phyloP scores from a whole-genome alignment of 1,140 invertebrate genomes.

The Agraylea sexmaculata region DNA sequence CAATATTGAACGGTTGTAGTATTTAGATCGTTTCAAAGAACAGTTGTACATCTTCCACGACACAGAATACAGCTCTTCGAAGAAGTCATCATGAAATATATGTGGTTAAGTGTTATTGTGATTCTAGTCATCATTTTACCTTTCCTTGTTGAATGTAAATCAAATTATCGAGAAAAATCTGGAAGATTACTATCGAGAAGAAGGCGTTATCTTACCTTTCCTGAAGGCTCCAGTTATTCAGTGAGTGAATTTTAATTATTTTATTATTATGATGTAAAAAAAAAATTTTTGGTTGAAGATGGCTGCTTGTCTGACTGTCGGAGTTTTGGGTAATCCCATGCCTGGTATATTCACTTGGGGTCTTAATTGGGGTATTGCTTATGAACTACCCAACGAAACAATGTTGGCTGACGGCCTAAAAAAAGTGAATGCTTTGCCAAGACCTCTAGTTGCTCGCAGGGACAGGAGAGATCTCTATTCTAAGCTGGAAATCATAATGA shows the following conservation, averaged over 20 bases:
- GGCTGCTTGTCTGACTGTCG: conserved; percentile 47
- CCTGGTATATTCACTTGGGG: conserved; percentile 52
- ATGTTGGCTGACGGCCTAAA: conserved; percentile 42
- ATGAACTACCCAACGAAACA: conserved; percentile 58
- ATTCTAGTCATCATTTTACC: too few relatives aligned
- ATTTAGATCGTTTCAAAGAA: too few relatives aligned
- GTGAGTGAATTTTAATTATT: conserved; percentile 36
- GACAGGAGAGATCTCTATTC: conserved; percentile 49
- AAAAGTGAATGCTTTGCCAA: conserved; percentile 22
- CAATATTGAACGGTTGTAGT: too few relatives aligned
- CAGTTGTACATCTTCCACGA: too few relatives aligned
- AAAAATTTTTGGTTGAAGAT: conserved; percentile 31
- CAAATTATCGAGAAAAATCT: too few relatives aligned
- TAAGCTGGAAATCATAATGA: conserved; percentile 54
- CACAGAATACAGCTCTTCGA: too few relatives aligned
- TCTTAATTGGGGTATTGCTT: conserved; percentile 63
- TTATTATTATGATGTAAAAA: conserved; percentile 3
- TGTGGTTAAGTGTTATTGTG: too few relatives aligned
- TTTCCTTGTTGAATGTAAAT: too few relatives aligned
- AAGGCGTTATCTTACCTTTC: conserved; percentile 56
- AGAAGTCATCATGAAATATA: too few relatives aligned
- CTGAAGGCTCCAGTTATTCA: conserved; percentile 58
- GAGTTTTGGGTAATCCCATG: conserved; percentile 39
- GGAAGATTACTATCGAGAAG: conserved; percentile 40
- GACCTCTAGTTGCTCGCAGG: conserved; percentile 37